phyloP scores from a whole-genome alignment of 2,888 invertebrate species.

The Aphodius sticticus region DNA sequence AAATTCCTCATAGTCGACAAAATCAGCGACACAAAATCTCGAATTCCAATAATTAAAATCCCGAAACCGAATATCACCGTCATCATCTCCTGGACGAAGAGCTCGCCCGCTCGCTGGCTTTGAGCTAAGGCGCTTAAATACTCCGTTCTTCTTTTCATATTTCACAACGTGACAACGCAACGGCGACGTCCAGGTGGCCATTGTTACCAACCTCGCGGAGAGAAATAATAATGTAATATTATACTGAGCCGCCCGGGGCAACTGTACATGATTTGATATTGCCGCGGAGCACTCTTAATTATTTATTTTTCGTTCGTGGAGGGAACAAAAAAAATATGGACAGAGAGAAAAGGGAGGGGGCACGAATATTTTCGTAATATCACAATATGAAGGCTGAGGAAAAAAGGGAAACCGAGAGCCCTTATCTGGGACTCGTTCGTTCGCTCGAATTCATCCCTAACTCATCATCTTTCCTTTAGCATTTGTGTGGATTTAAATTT shows the following conservation, averaged over 20 bases:
- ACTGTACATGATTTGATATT: slow-evolving; percentile 43
- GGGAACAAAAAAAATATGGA: slow-evolving; percentile 42
- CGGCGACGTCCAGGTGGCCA: not conserved
- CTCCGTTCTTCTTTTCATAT: not conserved
- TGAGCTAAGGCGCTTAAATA: not conserved
- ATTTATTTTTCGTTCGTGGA: slow-evolving; percentile 43
- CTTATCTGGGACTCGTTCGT: slow-evolving; percentile 43
- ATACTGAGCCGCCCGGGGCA: slow-evolving; percentile 14
- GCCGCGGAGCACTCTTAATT: slow-evolving; percentile 44
- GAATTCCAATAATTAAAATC: slow-evolving; percentile 4
- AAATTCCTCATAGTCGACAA: not conserved
- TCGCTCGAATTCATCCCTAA: slow-evolving; percentile 33
- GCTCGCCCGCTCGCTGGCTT: not conserved
- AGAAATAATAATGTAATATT: not conserved
- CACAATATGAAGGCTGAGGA: slow-evolving; percentile 43
- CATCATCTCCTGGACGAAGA: not conserved
- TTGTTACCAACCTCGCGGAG: not conserved
- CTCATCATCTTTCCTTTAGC: slow-evolving; percentile 27
- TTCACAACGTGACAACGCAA: not conserved
- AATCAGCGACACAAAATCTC: not conserved
- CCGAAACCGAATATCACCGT: not conserved
- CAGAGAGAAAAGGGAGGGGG: not conserved
- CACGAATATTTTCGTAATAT: slow-evolving; percentile 40
- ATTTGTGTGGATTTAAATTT: slow-evolving; percentile 47
- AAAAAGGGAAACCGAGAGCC: slow-evolving; percentile 33